Evolutionary conservation across 2,113 vertebrate genomes (phyloP).

Genomic region (Odontesthes bonariensis): DNA sequence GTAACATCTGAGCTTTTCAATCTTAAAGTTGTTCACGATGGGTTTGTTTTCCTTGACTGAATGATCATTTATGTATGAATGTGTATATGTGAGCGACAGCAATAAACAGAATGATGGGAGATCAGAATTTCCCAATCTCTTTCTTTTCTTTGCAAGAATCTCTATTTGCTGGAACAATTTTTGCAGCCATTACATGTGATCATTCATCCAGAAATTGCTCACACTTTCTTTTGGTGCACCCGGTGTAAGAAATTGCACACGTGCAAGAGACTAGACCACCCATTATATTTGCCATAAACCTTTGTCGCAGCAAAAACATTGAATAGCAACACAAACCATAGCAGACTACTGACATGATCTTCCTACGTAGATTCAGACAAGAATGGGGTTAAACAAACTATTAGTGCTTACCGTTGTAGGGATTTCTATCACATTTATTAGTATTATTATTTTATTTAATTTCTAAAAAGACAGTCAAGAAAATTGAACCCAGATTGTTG

Average conservation of each 20-base stretch:
- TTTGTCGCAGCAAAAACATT: constrained; percentile 44
- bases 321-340: constrained; percentile 7
- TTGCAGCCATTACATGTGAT: constrained; percentile 1
- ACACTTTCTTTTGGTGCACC: constrained; percentile 7
- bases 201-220: constrained; percentile 34
- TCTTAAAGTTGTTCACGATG: neutral
- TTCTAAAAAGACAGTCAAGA: no score
- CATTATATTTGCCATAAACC: constrained; percentile 23
- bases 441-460: no score
- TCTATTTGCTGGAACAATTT: constrained; percentile 25
- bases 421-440: no score
- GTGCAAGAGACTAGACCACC: constrained; percentile 32
- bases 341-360: constrained; percentile 21
- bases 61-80: neutral
- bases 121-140: constrained; percentile 1
- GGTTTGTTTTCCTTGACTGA: neutral
- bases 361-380: neutral
- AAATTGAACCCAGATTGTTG: neutral
- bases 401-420: no score
- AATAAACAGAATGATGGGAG: neutral
- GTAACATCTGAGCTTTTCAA: neutral
- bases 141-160: constrained; percentile 6
- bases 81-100: constrained; percentile 4
- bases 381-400: constrained; percentile 6
- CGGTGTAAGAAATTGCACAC: constrained; percentile 19